A percentile compares a stretch with the other conserved stretches of the same genome.
Evolutionary conservation across 2,113 vertebrate genomes (phyloP).

Genomic region (Clinocottus analis): DNA sequence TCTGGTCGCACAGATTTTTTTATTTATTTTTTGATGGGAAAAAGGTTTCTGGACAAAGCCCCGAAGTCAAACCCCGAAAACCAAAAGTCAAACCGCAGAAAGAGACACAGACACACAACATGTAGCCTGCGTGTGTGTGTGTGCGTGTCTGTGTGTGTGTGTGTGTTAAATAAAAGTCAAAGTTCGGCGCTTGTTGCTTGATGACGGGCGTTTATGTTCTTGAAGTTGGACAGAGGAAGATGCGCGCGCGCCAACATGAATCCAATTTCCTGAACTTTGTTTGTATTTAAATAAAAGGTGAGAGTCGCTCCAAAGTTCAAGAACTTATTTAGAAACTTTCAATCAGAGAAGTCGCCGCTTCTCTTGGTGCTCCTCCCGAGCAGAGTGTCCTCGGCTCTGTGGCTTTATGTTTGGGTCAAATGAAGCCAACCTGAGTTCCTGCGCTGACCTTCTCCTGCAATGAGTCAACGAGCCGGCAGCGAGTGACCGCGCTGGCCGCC

Average conservation of each 20-base stretch:
- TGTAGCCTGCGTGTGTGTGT: neutral
- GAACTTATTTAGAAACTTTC: neutral
- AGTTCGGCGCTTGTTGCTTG: neutral
- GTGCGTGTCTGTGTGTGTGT: neutral
- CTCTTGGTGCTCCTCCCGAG: neutral
- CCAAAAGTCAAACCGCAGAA: constrained; percentile 30
- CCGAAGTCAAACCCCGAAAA: constrained; percentile 34
- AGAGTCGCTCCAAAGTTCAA: neutral
- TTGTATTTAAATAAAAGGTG: neutral
- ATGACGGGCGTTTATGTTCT: neutral
- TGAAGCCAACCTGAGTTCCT: too few relatives aligned
- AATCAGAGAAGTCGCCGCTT: neutral
- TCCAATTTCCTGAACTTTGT: neutral
- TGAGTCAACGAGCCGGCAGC: neutral
- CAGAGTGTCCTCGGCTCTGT: neutral
- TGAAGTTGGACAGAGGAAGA: neutral
- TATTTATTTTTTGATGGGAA: neutral
- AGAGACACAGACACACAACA: neutral
- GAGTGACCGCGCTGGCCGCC: too few relatives aligned
- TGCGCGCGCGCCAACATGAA: neutral
- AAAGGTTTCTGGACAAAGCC: constrained; percentile 16
- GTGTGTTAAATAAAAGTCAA: neutral
- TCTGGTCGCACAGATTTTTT: neutral
- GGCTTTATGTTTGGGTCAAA: neutral
- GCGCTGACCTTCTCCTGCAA: too few relatives aligned